Conservation (phyloP, 1,140 invertebrate genomes). For the Papilio aristodemus region DNA sequence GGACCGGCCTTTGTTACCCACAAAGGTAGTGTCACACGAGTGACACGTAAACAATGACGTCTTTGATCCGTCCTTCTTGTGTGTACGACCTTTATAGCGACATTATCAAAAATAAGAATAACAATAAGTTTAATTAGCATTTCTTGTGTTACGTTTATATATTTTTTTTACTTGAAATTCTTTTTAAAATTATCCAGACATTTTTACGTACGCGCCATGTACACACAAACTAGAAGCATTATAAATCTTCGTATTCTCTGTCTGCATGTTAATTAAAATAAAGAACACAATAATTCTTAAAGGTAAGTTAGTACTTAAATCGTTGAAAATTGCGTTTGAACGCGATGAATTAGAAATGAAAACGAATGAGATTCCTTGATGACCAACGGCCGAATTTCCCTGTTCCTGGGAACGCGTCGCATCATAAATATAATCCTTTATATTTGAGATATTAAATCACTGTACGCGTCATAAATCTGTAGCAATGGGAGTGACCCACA, state of each 20-base stretch:
- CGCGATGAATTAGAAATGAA: background rate
- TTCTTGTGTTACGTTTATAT: background rate
- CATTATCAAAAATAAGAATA: constrained; percentile 20
- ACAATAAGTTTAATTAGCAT: constrained; percentile 27
- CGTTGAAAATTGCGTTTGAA: background rate
- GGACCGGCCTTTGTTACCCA: constrained; percentile 18
- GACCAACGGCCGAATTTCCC: constrained; percentile 54
- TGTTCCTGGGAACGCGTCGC: constrained; percentile 58
- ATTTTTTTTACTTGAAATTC: background rate
- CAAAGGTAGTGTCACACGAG: constrained; percentile 20
- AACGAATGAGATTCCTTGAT: constrained; percentile 14
- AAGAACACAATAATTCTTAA: background rate
- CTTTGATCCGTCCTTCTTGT: constrained; percentile 26
- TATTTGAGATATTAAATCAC: constrained; percentile 71
- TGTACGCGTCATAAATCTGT: constrained; percentile 69
- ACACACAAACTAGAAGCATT: background rate
- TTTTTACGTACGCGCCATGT: background rate
- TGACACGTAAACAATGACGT: constrained; percentile 22
- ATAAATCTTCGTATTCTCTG: too few relatives aligned
- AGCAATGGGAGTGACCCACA: constrained; percentile 73
- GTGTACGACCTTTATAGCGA: constrained; percentile 14
- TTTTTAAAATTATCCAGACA: background rate
- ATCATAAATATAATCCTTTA: constrained; percentile 72
- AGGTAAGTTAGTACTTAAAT: background rate
- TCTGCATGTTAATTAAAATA: background rate